Evolutionary conservation across 64 coral and sea anemone species (phyloP).

Genomic region (Pocillopora damicornis): DNA sequence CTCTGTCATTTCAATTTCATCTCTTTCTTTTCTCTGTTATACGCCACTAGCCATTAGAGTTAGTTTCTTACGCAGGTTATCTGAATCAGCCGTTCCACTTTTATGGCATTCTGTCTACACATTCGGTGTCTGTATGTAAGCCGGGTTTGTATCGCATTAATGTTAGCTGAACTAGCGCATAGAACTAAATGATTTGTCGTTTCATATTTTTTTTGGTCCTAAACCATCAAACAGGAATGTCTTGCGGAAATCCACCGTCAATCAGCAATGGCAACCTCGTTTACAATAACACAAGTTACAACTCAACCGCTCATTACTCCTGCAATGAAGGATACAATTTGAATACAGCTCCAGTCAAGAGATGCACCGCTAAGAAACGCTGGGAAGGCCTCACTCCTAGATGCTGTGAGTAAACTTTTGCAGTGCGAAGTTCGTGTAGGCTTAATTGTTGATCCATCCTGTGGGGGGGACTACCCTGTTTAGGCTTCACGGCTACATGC

Average conservation of each 20-base stretch:
- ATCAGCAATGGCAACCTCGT: constrained; percentile 25
- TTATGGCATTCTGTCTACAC: no score
- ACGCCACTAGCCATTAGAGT: no score
- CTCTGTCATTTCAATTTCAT: no score
- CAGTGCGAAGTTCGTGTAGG: not conserved
- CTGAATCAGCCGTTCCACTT: no score
- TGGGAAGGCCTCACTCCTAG: constrained; percentile 28
- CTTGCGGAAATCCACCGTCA: constrained; percentile 4
- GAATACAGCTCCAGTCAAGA: constrained; percentile 6
- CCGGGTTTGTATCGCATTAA: not conserved
- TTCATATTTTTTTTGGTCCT: no score
- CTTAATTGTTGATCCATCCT: not conserved
- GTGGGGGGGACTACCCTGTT: no score
- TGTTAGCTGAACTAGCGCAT: not conserved
- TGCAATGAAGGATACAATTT: constrained; percentile 33
- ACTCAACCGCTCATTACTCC: constrained; percentile 35
- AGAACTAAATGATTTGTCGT: no score
- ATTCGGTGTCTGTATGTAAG: no score
- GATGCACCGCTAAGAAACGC: constrained; percentile 58
- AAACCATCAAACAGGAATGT: not conserved
- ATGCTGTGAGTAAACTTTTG: constrained; percentile 35
- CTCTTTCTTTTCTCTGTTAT: no score
- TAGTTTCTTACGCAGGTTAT: no score
- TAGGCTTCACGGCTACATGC: no score
- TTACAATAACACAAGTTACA: constrained; percentile 36